phyloP scores from a whole-genome alignment of 2,797 vertebrate genomes.

The Pangasius krempfi region DNA sequence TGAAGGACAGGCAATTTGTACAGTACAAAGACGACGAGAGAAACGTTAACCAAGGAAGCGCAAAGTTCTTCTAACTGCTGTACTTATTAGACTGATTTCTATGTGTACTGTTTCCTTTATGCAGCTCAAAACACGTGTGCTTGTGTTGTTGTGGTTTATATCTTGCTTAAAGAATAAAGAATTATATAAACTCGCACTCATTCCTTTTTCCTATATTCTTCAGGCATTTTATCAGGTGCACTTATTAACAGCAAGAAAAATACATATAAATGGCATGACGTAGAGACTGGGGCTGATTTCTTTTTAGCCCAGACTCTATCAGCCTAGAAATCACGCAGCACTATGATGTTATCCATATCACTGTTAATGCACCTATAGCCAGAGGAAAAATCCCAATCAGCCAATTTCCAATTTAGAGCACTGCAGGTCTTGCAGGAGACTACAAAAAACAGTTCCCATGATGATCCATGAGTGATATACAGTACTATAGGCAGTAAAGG shows the following conservation, averaged over 20 bases:
- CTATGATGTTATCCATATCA: not conserved
- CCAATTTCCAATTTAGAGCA: not conserved
- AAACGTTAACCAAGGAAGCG: not conserved
- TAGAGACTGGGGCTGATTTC: not conserved
- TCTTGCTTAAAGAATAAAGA: not conserved
- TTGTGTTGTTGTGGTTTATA: not conserved
- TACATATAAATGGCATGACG: not conserved
- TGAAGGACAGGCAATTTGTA: slow-evolving; percentile 4
- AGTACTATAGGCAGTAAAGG: not conserved
- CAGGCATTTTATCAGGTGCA: too few relatives aligned
- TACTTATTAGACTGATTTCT: slow-evolving; percentile 8
- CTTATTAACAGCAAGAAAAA: not conserved
- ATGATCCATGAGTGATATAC: not conserved
- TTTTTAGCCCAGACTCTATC: not conserved
- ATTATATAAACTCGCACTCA: not conserved
- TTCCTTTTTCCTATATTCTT: not conserved
- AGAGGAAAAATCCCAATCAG: not conserved
- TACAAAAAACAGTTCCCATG: not conserved
- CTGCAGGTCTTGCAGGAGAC: not conserved
- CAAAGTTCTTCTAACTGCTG: not conserved
- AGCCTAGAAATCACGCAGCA: not conserved
- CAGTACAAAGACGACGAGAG: not conserved
- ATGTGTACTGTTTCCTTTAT: not conserved
- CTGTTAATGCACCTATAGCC: not conserved
- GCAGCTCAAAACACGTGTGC: not conserved